phyloP scores from a whole-genome alignment of 2,888 invertebrate species.

The Microchrysa polita region DNA sequence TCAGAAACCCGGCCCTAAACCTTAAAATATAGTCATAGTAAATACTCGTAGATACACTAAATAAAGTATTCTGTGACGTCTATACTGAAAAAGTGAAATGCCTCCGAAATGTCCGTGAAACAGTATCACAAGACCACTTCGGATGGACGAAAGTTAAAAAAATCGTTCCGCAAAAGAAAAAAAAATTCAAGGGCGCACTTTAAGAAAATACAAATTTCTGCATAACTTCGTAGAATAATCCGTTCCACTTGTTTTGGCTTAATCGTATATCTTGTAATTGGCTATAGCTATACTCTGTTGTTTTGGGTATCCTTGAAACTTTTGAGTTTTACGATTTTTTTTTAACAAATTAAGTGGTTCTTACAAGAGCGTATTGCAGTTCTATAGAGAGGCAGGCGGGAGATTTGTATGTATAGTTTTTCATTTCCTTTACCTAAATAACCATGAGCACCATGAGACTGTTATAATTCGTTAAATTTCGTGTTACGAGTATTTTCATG shows the following conservation, averaged over 20 bases:
- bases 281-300: no score
- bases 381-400: neutral
- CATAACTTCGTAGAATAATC: neutral
- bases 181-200: slow-evolving; percentile 20
- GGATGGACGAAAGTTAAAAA: no score
- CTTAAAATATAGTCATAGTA: no score
- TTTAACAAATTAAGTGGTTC: neutral
- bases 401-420: neutral
- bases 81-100: no score
- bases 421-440: neutral
- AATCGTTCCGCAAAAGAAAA: neutral
- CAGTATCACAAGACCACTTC: no score
- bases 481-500: neutral
- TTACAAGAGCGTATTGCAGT: neutral
- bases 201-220: slow-evolving; percentile 14
- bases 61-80: no score
- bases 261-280: neutral
- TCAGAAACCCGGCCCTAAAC: no score
- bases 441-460: neutral
- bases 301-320: no score
- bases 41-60: no score
- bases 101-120: no score
- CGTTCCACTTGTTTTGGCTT: neutral
- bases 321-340: no score
- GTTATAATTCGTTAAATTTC: neutral